Conservation (phyloP, 2,113 vertebrate species). For the Microtus ochrogaster region DNA sequence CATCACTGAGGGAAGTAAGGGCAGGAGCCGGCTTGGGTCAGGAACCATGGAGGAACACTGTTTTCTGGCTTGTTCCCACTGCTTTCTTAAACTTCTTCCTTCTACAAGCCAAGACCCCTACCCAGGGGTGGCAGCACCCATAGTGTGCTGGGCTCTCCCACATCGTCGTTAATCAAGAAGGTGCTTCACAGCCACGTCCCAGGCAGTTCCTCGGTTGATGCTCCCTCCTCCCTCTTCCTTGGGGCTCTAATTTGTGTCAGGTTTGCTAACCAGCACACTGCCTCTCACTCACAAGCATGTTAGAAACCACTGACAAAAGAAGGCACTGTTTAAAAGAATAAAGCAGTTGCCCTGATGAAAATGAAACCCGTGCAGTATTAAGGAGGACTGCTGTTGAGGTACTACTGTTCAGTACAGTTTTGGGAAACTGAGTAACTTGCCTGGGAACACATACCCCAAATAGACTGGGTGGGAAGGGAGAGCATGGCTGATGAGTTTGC, state of each 20-base stretch:
- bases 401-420: background rate
- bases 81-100: background rate
- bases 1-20: background rate
- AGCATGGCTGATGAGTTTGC: rapidly evolving
- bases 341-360: background rate
- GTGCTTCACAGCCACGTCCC: background rate
- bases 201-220: background rate
- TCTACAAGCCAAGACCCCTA: background rate
- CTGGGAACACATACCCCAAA: background rate
- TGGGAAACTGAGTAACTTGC: background rate
- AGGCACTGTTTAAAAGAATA: background rate
- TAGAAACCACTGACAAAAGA: background rate
- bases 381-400: background rate
- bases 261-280: background rate
- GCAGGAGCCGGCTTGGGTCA: background rate
- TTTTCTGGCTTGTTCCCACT: background rate
- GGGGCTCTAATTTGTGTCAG: background rate
- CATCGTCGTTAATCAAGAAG: background rate
- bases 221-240: background rate
- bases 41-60: background rate
- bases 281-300: background rate
- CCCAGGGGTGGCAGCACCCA: background rate
- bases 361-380: background rate
- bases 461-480: background rate
- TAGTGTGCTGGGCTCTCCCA: background rate